phyloP scores from a whole-genome alignment of 2,113 vertebrate species.

The Ciconia maguari region DNA sequence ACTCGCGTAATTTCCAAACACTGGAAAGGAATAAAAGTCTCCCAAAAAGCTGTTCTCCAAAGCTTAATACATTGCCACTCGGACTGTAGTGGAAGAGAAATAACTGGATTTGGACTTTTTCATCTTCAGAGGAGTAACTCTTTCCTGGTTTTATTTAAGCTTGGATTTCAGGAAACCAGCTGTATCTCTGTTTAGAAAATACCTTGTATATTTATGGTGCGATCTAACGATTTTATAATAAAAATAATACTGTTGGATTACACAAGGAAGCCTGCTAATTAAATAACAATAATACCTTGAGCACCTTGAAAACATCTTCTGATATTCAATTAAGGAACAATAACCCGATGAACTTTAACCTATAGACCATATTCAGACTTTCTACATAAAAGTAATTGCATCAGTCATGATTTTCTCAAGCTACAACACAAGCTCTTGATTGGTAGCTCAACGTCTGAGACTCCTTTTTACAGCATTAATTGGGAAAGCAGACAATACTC shows the following conservation, averaged over 20 bases:
- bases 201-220: background rate
- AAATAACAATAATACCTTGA: slow-evolving; percentile 53
- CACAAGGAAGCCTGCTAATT: slow-evolving; percentile 40
- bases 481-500: slow-evolving; percentile 66
- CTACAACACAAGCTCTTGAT: slow-evolving; percentile 56
- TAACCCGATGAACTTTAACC: slow-evolving; percentile 54
- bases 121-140: background rate
- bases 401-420: slow-evolving; percentile 72
- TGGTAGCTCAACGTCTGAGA: slow-evolving; percentile 54
- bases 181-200: slow-evolving; percentile 38
- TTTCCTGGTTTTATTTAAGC: background rate
- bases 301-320: slow-evolving; percentile 65
- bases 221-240: slow-evolving; percentile 5
- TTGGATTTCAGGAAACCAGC: slow-evolving; percentile 1
- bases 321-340: slow-evolving; percentile 67
- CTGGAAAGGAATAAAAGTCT: background rate
- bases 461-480: slow-evolving; percentile 63
- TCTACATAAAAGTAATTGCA: slow-evolving; percentile 68
- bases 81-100: background rate
- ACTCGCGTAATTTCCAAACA: background rate
- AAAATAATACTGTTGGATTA: slow-evolving; percentile 42
- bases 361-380: slow-evolving; percentile 58
- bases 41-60: background rate
- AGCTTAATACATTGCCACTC: background rate
- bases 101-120: background rate